These are phyloP conservation scores for Coleophora deauratella DNA, from an alignment of 2,888 invertebrate genomes.

Conservation along the genomic window DNA sequence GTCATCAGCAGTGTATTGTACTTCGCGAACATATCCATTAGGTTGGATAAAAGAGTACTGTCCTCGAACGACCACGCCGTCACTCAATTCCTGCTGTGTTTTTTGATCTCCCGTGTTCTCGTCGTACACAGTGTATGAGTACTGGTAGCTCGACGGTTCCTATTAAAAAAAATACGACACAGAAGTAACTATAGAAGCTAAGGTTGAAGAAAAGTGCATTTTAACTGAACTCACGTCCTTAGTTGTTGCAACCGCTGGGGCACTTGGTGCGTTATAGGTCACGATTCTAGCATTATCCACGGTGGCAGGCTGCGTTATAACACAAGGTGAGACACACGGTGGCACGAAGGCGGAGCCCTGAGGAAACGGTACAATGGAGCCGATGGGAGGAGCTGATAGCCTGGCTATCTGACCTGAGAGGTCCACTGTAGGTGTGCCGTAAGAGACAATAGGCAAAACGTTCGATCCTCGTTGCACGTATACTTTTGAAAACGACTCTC, in stretches of 20 bases:
- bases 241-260: constrained; percentile 35
- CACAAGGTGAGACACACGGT: constrained; percentile 51
- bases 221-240: constrained; percentile 34
- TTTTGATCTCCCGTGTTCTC: constrained; percentile 71
- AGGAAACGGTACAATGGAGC: constrained; percentile 28
- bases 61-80: constrained; percentile 68
- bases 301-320: constrained; percentile 33
- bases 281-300: constrained; percentile 36
- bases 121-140: constrained; percentile 70
- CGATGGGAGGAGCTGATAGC: constrained; percentile 32
- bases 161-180: constrained; percentile 17
- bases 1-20: constrained; percentile 70
- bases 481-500: constrained; percentile 49
- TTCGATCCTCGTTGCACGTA: constrained; percentile 42
- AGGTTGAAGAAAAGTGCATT: background rate
- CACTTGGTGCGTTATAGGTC: constrained; percentile 35
- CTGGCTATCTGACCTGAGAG: constrained; percentile 34
- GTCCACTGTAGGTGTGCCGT: constrained; percentile 35
- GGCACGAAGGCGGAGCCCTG: constrained; percentile 27
- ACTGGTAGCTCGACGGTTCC: constrained; percentile 48
- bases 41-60: constrained; percentile 70
- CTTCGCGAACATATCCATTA: constrained; percentile 67
- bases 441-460: constrained; percentile 30
- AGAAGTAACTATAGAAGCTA: too few relatives aligned
- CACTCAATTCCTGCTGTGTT: constrained; percentile 65